Base-by-base conservation (phyloP, 2,888 invertebrate genomes). In the Lysandra coridon region DNA sequence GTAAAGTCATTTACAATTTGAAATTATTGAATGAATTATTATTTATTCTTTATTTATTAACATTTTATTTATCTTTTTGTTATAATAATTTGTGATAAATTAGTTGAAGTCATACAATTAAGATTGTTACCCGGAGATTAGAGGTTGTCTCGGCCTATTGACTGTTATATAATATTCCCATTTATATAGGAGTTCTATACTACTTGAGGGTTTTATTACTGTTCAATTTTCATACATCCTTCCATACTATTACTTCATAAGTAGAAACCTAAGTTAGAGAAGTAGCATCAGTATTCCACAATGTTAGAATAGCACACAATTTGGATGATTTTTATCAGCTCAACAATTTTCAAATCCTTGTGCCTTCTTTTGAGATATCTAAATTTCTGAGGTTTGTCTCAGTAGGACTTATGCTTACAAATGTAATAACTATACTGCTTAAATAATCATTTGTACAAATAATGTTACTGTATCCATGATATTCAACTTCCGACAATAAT, bases 401-500 rank as follows among this genome's bases (percentile, higher is more conserved):
- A 14, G 74, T 49, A n/a, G 53, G 74, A 62, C 30, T 44, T 40
- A 62, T 75, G 79, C 75, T 62, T 79, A 62, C 74, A 79, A 74
- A 60, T 57, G 53, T 57, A 53, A 57, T 12, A 49, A 49, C 2
- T 76, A 12, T 75, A 44, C 74, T 75, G 75, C 74, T 44, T 74
- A 44, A 33, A 64, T 78, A 57, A 75, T 62, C 37, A 40, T 60
- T 60, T 74, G 40, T 79, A 78, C 40, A 78, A 53, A 79, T 80
- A 79, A 76, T 57, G 75, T 64, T 79, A 79, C 79, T 80, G 73
- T 80, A 57, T 78, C 78, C 33, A 73, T 78, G 79, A 77, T 79
- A 81, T 40, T 73, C 78, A 81, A 86, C 85, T 85, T 83, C 81
- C 81, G 88, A 89, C 88, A 89, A 88, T 89, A 90, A 88, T 85